Evolutionary conservation across 2,888 invertebrate genomes (phyloP), one percentile per base, ranked within the genome.

Genomic region (Nezara viridula): DNA sequence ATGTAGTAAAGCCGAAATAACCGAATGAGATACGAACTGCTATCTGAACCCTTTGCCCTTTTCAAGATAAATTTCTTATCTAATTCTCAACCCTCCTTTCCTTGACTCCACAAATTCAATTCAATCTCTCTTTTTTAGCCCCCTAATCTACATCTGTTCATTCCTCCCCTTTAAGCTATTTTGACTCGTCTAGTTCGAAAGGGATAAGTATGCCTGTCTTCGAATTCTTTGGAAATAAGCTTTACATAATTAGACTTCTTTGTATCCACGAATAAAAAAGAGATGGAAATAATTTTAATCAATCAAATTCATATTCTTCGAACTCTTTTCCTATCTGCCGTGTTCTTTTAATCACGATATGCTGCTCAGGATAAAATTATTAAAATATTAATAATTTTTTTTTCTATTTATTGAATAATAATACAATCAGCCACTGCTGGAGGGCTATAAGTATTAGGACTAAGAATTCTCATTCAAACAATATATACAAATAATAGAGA

Each of bases 21-120:
- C 44, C n/a, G 81, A 81, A 81, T 81, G n/a, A 81, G 81, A 81
- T 73, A 73, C 40, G 81, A 81, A 81, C 81, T 81, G 40, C 24
- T 81, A 81, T 47, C 81, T 44, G 44, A 81, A 81, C 44, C 81
- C 44, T 81, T 81, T 81, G 81, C 44, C 44, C 81, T 81, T 81
- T 81, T 47, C 81, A 40, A 47, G 81, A 81, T 81, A 81, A 81
- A 81, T 81, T 77, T 81, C 81, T 81, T 81, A 81, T 47, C 81
- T 81, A 81, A 81, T 81, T 81, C 81, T 81, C 81, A 81, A 44
- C 81, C 81, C 40, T n/a, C 44, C 81, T 81, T 81, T 47, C 81
- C 44, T 14, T 44, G 81, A 81, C 81, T 47, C 81, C 44, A 81
- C 40, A 81, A 81, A 81, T 81, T 81, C 81, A 81, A 81, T 81